Conservation (phyloP, 2,888 invertebrate species). For the Cerceris ruficornis region DNA sequence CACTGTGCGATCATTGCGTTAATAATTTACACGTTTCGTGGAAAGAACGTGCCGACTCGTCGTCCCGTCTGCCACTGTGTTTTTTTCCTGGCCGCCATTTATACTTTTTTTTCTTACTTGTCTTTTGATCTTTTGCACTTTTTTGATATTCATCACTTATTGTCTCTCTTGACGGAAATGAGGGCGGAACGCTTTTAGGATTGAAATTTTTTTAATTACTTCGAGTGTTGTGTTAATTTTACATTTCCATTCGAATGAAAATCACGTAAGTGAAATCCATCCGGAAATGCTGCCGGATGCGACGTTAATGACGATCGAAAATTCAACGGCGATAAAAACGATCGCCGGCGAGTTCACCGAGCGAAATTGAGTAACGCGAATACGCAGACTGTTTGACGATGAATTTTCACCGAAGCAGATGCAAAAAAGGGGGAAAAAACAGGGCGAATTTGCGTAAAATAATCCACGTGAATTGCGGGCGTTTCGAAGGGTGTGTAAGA, state of each 20-base stretch:
- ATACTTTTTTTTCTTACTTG: too few species aligned
- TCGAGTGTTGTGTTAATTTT: constrained; percentile 21
- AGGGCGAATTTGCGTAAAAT: too few species aligned
- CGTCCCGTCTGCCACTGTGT: background rate
- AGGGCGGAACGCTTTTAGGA: background rate
- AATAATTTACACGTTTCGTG: constrained; percentile 40
- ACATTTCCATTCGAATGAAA: constrained; percentile 34
- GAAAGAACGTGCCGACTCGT: constrained; percentile 2
- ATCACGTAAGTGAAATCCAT: background rate
- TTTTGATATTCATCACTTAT: background rate
- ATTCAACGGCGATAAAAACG: constrained; percentile 8
- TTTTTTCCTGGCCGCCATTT: background rate
- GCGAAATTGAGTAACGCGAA: background rate
- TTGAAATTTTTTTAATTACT: background rate
- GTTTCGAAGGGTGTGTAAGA: too few species aligned
- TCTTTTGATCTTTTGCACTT: background rate
- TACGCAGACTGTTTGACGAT: too few species aligned
- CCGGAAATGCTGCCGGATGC: background rate
- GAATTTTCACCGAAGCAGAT: too few species aligned
- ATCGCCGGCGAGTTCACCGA: background rate
- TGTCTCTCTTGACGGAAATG: background rate
- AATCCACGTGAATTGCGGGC: too few species aligned
- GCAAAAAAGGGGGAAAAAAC: too few species aligned
- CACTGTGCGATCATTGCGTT: constrained; percentile 1
- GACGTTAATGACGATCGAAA: constrained; percentile 9